phyloP scores from a whole-genome alignment of 2,113 vertebrate genomes.

The Tragelaphus scriptus region DNA sequence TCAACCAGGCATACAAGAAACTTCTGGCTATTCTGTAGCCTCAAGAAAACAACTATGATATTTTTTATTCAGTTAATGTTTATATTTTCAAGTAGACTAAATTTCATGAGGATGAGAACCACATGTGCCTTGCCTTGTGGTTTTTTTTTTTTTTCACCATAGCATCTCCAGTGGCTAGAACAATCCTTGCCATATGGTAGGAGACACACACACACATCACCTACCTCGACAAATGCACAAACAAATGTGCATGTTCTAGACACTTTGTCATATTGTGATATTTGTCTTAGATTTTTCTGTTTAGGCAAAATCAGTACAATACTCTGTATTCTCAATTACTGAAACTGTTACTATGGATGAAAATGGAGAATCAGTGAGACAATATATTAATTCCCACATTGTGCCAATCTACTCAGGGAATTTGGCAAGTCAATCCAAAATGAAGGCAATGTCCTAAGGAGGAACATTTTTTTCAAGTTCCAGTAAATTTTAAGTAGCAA shows the following conservation, averaged over 20 bases:
- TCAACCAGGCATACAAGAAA: background rate
- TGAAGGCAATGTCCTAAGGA: background rate
- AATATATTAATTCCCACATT: background rate
- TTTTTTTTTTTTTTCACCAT: background rate
- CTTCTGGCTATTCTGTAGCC: background rate
- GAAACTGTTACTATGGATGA: background rate
- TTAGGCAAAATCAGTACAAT: background rate
- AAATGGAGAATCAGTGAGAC: conserved; percentile 3
- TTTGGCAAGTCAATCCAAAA: background rate
- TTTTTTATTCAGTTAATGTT: background rate
- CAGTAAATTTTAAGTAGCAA: background rate
- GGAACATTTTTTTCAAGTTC: background rate
- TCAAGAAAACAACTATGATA: background rate
- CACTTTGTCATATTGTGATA: background rate
- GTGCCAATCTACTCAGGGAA: background rate
- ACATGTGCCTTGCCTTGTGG: background rate
- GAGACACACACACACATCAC: background rate
- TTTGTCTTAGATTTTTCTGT: background rate
- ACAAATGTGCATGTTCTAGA: background rate
- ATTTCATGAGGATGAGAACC: background rate
- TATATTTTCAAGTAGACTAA: background rate
- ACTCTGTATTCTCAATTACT: background rate
- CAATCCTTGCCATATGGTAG: background rate
- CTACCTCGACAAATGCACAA: background rate
- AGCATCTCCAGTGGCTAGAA: background rate